Evolutionary conservation across 2,113 vertebrate species (phyloP).

Genomic region (Otis tarda): DNA sequence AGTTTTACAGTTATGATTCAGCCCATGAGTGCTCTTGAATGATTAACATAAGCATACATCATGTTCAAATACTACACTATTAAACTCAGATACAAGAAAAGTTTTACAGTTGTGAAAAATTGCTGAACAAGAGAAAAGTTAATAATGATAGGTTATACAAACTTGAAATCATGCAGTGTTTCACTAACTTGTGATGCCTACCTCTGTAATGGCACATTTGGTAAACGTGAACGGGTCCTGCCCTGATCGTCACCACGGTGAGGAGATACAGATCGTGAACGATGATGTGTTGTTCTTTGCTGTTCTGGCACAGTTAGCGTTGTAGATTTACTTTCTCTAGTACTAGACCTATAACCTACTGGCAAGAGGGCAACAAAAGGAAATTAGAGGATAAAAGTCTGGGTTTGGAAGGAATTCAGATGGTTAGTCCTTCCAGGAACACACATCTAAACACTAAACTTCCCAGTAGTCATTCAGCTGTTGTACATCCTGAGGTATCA

Average conservation of each 20-base stretch:
- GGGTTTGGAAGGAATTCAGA: not conserved
- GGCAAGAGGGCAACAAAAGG: constrained; percentile 69
- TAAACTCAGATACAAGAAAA: not conserved
- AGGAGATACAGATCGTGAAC: constrained; percentile 96
- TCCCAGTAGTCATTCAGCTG: not conserved
- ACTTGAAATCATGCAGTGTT: rapidly evolving
- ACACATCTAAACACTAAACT: not conserved
- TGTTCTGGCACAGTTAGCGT: constrained; percentile 94
- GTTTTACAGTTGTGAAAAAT: not conserved
- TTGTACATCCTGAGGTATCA: not conserved
- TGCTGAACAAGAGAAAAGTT: not conserved
- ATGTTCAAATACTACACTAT: not conserved
- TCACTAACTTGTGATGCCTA: constrained; percentile 55
- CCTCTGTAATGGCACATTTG: constrained; percentile 98
- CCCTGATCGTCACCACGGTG: constrained; percentile 92
- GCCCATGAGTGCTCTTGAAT: not conserved
- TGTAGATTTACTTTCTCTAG: constrained; percentile 86
- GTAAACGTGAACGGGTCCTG: constrained; percentile 91
- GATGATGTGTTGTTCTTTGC: constrained; percentile 88
- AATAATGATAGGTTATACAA: not conserved
- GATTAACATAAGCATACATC: not conserved
- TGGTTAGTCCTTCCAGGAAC: not conserved
- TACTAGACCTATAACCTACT: constrained; percentile 88
- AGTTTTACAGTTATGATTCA: not conserved
- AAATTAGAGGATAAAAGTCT: constrained; percentile 20